phyloP scores from a whole-genome alignment of 1,140 invertebrate species.

The Conus betulinus region DNA sequence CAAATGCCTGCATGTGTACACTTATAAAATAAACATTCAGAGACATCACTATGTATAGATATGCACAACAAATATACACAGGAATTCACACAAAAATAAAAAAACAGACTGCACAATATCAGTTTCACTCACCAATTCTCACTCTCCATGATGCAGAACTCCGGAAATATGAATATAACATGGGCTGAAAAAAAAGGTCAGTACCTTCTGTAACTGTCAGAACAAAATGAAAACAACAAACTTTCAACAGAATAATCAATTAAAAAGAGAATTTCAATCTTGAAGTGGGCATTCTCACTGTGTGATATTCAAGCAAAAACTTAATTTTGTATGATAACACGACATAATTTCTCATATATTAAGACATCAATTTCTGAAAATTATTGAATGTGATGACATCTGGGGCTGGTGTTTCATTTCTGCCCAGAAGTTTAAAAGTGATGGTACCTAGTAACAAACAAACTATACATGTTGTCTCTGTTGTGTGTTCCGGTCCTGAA shows the following conservation, averaged over 20 bases:
- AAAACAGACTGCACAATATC: background rate
- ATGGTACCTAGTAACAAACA: no score
- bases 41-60: background rate
- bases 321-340: background rate
- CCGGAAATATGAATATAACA: slow-evolving; percentile 93
- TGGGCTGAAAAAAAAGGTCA: slow-evolving; percentile 79
- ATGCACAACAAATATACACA: background rate
- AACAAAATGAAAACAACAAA: background rate
- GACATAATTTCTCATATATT: no score
- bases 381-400: no score
- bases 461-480: no score
- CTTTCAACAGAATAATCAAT: background rate
- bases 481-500: no score
- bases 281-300: no score
- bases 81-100: background rate
- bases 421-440: no score
- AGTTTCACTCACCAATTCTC: slow-evolving; percentile 82
- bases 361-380: no score
- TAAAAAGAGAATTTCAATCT: background rate
- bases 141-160: slow-evolving; percentile 95
- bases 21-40: no score
- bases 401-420: no score
- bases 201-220: background rate
- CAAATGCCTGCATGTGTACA: no score
- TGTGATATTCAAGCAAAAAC: background rate